A percentile compares a stretch with the other conserved stretches of the same genome.
These are phyloP conservation scores for Bergia puertoricense DNA, from an alignment of 92 coral and sea anemone genomes.

Conservation along the genomic window DNA sequence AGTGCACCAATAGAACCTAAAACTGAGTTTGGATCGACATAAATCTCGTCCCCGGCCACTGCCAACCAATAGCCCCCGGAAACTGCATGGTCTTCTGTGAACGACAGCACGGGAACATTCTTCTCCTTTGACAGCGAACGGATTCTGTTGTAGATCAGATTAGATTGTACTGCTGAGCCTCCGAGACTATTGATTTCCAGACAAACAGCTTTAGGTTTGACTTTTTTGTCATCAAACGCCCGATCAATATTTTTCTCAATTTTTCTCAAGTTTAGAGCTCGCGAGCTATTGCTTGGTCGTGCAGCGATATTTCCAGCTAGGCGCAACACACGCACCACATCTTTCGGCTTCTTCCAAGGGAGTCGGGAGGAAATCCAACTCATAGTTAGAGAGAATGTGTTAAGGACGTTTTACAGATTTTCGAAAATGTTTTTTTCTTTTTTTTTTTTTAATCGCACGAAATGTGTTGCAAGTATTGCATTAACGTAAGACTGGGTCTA, in stretches of 20 bases:
- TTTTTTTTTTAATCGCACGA: neutral
- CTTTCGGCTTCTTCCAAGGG: constrained; percentile 64
- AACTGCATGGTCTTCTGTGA: constrained; percentile 77
- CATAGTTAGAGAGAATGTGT: constrained; percentile 23
- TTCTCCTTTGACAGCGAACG: constrained; percentile 62
- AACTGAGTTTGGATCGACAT: constrained; percentile 70
- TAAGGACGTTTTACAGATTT: neutral
- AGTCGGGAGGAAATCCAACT: constrained; percentile 51
- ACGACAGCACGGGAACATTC: constrained; percentile 74
- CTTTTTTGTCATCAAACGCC: constrained; percentile 73
- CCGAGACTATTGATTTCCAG: constrained; percentile 81
- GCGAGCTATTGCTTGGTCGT: constrained; percentile 2
- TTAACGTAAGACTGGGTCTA: constrained; percentile 26
- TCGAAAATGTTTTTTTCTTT: neutral
- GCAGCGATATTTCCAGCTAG: constrained; percentile 66
- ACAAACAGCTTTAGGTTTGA: constrained; percentile 83
- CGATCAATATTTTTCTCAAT: constrained; percentile 70
- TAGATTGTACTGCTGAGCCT: constrained; percentile 80
- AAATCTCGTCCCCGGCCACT: constrained; percentile 86
- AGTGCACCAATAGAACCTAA: constrained; percentile 88
- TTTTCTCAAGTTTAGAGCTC: constrained; percentile 54
- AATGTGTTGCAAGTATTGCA: neutral
- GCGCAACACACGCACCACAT: constrained; percentile 83
- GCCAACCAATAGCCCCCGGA: constrained; percentile 94
- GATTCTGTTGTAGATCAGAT: constrained; percentile 76